Conservation (phyloP, 2,113 vertebrate genomes). For the Suncus etruscus region DNA sequence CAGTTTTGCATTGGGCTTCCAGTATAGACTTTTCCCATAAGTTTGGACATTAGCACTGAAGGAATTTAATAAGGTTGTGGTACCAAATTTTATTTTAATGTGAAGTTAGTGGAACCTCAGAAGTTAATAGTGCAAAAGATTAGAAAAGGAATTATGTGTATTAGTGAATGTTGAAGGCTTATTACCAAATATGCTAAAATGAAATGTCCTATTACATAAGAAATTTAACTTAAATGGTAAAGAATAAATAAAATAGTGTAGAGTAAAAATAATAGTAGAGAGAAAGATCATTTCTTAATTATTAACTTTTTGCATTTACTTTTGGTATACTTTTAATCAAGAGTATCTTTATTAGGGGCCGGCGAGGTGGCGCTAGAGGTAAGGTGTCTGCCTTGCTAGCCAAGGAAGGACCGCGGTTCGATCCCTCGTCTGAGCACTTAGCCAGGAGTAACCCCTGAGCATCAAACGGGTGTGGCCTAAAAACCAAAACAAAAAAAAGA, state of each 20-base stretch:
- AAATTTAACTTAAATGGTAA: neutral
- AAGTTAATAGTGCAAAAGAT: conserved; percentile 13
- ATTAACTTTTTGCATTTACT: conserved; percentile 1
- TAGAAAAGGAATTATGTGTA: neutral
- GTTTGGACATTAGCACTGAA: conserved; percentile 39
- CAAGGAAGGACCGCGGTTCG: no score
- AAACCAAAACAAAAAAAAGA: no score
- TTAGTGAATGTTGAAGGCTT: conserved; percentile 32
- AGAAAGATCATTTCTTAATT: conserved; percentile 33
- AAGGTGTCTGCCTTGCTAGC: no score
- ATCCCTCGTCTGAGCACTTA: no score
- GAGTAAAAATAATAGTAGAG: neutral
- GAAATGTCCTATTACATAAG: neutral
- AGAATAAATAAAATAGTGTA: neutral
- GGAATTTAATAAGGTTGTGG: conserved; percentile 6
- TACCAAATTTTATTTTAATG: conserved; percentile 14
- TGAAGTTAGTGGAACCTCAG: neutral
- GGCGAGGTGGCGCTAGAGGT: no score
- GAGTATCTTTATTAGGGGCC: no score
- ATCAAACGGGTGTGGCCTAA: no score
- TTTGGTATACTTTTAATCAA: neutral
- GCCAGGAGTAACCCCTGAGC: no score
- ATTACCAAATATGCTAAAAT: conserved; percentile 30
- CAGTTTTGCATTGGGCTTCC: neutral
- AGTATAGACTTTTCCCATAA: conserved; percentile 10